Evolutionary conservation across 2,888 invertebrate species (phyloP), one percentile per base, ranked within the genome.

Genomic region (Phaonia tiefii): DNA sequence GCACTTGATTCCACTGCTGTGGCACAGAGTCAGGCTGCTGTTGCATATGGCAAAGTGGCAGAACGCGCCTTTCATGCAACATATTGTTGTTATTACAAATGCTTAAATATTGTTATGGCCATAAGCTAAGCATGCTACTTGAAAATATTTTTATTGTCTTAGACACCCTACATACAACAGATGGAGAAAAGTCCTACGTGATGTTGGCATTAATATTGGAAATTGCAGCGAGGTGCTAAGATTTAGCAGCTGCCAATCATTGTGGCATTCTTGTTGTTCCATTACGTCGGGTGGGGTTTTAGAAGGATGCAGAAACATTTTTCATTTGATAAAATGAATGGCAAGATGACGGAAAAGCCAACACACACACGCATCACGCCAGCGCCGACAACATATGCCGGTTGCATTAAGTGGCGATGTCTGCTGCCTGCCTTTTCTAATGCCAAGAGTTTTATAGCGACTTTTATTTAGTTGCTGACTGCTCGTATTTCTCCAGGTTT

Each of bases 381-480:
- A 44, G 74, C 44, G 54, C 31, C 46, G 54, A 17, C 44, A 63
- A 54, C 46, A 65, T 17, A n/a, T n/a, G 42, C 20, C 63, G 22
- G 63, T 22, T 39, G 17, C 63, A 20, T 42, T 42, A 42, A 63
- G 63, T 63, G 42, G 42, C 42, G 42, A 42, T 63, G 60, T 17
- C 37, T 37, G 17, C 60, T 11, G 37, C 60, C n/a, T n/a, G n/a
- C n/a, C n/a, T n/a, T n/a, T n/a, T n/a, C n/a, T n/a, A 20, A 17
- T 39, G 60, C 20, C 17, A 54, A 7, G 15, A 49, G n/a, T n/a
- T 7, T 49, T 60, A 39, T n/a, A 60, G 37, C 37, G 63, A 60
- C 46, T 15, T 66, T 75, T 22, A 75, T n/a, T n/a, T 71, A 66
- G 75, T 71, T 75, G 71, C n/a, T n/a, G n/a, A n/a, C n/a, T n/a